Percentiles rank a stretch among this genome's conserved stretches.
phyloP scores from a whole-genome alignment of 2,888 invertebrate genomes.

The Pollenia angustigena region DNA sequence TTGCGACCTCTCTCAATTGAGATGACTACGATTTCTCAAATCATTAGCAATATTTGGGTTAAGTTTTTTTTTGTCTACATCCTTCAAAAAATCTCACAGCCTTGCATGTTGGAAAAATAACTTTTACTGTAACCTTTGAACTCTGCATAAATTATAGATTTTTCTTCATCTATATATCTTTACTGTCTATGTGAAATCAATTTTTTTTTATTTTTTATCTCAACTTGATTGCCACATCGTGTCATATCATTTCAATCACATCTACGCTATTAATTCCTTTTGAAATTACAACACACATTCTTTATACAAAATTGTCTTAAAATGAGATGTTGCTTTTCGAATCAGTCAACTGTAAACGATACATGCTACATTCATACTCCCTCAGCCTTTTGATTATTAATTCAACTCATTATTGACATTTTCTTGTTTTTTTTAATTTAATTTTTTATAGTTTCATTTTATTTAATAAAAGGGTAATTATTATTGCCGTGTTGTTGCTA shows the following conservation, averaged over 20 bases:
- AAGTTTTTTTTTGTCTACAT: background rate
- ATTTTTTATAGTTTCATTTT: background rate
- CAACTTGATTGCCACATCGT: background rate
- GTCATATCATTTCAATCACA: conserved; percentile 25
- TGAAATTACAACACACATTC: conserved; percentile 1
- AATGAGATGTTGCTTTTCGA: background rate
- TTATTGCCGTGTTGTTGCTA: background rate
- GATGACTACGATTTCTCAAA: too few relatives aligned
- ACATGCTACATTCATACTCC: background rate
- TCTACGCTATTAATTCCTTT: conserved; percentile 1
- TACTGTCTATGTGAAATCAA: too few relatives aligned
- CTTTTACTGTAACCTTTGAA: conserved; percentile 28
- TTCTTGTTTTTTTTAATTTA: background rate
- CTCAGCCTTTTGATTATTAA: background rate
- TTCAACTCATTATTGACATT: conserved; percentile 6
- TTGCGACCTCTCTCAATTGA: too few relatives aligned
- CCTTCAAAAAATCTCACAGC: background rate
- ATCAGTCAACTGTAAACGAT: conserved; percentile 1
- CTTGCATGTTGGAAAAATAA: conserved; percentile 10
- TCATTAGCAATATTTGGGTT: too few relatives aligned
- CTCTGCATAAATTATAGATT: background rate
- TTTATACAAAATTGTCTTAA: background rate
- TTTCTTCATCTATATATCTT: too few relatives aligned
- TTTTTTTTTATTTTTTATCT: background rate
- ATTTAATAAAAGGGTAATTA: conserved; percentile 12